phyloP scores from a whole-genome alignment of 2,888 invertebrate genomes.

The Sturmia bella region DNA sequence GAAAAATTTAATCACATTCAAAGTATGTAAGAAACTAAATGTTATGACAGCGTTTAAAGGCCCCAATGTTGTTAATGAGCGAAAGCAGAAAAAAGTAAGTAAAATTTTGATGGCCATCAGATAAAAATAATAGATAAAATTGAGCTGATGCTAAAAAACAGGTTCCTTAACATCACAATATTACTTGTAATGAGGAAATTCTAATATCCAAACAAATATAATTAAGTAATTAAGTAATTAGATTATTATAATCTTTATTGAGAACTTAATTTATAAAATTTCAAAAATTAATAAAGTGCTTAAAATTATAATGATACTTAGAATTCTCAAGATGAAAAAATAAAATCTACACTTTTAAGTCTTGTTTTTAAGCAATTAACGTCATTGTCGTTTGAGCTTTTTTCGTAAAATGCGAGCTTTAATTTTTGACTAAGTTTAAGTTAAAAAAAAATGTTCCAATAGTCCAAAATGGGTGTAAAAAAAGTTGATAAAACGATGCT shows the following conservation, averaged over 20 bases:
- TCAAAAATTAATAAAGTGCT: slow-evolving; percentile 16
- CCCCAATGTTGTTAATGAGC: not conserved
- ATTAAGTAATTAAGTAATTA: slow-evolving; percentile 67
- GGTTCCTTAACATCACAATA: slow-evolving; percentile 16
- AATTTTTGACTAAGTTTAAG: too few relatives aligned
- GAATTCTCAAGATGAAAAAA: too few relatives aligned
- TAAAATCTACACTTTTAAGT: too few relatives aligned
- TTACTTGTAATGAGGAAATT: not conserved
- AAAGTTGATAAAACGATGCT: too few relatives aligned
- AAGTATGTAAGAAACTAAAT: not conserved
- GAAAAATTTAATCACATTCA: slow-evolving; percentile 33
- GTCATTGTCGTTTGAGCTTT: too few relatives aligned
- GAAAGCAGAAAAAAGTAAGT: not conserved
- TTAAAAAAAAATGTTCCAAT: too few relatives aligned
- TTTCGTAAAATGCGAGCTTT: too few relatives aligned
- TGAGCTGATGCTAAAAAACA: slow-evolving; percentile 28
- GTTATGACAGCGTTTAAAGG: slow-evolving; percentile 41
- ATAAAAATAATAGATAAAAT: slow-evolving; percentile 15
- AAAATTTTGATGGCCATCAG: not conserved
- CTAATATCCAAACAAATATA: slow-evolving; percentile 37
- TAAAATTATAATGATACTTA: not conserved
- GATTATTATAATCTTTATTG: slow-evolving; percentile 56
- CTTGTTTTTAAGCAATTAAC: too few relatives aligned
- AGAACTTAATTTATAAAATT: slow-evolving; percentile 39
- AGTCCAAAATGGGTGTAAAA: too few relatives aligned